Conservation (phyloP, 2,888 invertebrate species). For the Melinopterus prodromus region DNA sequence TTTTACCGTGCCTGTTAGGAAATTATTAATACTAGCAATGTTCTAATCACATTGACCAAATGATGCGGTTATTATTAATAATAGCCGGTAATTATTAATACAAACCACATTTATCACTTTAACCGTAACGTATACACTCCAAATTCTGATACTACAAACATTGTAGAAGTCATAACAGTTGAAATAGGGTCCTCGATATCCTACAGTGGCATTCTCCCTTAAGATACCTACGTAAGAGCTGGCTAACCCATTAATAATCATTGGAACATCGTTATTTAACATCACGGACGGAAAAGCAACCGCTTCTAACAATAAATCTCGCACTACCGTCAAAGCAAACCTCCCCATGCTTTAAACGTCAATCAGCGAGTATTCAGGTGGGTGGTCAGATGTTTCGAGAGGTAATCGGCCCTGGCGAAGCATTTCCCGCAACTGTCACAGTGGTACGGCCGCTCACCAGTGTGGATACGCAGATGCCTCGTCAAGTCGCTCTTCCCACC, state of each 20-base stretch:
- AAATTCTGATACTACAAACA: too few species aligned
- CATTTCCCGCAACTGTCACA: slow-evolving; percentile 93
- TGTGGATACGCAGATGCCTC: slow-evolving; percentile 86
- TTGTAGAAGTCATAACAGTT: too few species aligned
- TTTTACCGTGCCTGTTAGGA: too few species aligned
- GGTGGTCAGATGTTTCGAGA: slow-evolving; percentile 90
- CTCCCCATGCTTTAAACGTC: neutral
- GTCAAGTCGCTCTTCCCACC: slow-evolving; percentile 90
- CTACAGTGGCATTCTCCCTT: neutral
- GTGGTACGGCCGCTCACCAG: slow-evolving; percentile 89
- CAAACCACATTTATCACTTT: too few species aligned
- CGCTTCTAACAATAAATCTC: neutral
- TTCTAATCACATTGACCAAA: too few species aligned
- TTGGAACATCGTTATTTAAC: neutral
- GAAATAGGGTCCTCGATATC: too few species aligned
- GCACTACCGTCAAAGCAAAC: neutral
- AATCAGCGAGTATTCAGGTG: slow-evolving; percentile 77
- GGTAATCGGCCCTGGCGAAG: slow-evolving; percentile 89
- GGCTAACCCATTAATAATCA: neutral
- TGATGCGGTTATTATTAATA: too few species aligned
- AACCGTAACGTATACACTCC: too few species aligned
- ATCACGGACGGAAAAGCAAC: neutral
- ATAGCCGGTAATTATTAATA: too few species aligned
- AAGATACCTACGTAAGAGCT: neutral
- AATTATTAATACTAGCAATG: too few species aligned